Conservation (phyloP, 53 echinoderm and acorn worm genomes). For the Hippasteria phrygiana region DNA sequence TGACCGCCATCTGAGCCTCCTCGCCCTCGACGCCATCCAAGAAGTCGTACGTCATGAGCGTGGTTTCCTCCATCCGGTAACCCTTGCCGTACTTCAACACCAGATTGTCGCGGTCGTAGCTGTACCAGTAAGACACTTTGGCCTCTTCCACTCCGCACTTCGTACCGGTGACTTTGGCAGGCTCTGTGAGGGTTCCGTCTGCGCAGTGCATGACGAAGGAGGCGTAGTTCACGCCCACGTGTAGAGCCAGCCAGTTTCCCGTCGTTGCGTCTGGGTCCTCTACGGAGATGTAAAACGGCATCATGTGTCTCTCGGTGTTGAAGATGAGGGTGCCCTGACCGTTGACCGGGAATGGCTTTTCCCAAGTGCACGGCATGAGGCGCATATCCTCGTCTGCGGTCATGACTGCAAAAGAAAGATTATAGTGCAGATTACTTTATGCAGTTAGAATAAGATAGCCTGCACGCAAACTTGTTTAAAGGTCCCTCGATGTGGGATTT, state of each 20-base stretch:
- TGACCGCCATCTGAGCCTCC: not conserved
- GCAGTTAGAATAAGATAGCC: no score
- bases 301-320: slow-evolving; percentile 26
- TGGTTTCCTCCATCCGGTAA: slow-evolving; percentile 66
- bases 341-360: slow-evolving; percentile 56
- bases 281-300: not conserved
- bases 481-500: no score
- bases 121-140: slow-evolving; percentile 65
- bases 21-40: not conserved
- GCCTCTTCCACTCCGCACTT: slow-evolving; percentile 24
- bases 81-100: slow-evolving; percentile 71
- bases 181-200: not conserved
- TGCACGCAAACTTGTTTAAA: no score
- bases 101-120: slow-evolving; percentile 68
- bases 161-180: not conserved
- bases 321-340: slow-evolving; percentile 59
- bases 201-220: slow-evolving; percentile 7
- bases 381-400: not conserved
- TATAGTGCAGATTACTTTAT: not conserved
- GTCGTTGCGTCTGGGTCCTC: not conserved
- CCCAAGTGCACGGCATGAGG: slow-evolving; percentile 1
- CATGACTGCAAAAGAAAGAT: not conserved
- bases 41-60: slow-evolving; percentile 52
- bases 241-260: slow-evolving; percentile 10
- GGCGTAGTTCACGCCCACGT: slow-evolving; percentile 17